Base-by-base conservation (phyloP, 2,888 invertebrate species). In the Calliphora vomitoria region DNA sequence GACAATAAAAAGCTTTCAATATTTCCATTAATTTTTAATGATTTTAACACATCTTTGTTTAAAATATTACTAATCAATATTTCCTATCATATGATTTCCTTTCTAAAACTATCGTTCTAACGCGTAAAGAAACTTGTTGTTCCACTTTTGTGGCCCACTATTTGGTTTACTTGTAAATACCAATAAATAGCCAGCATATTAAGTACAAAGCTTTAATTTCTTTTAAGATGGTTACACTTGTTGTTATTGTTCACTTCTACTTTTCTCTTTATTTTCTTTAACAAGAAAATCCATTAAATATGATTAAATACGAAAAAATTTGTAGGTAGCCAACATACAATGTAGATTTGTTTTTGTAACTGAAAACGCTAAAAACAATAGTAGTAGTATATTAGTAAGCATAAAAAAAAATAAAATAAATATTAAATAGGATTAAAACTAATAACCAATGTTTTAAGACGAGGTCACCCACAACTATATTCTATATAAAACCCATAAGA, bases 211-310 rank as follows among this genome's bases (percentile, higher is more conserved):
- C 85, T 85, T 85, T 81, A 82, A 79, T 87, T 75, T 80, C 20
- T 44, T 87, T 35, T 76, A 55, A 78, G 72, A 58, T 15, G 41
- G 38, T 74, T 72, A 62, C 62, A 62, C 38, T 75, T 50, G 44
- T 55, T n/a, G 35, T 47, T 78, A 11, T 38, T 71, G 20, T 66
- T 72, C 4, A 31, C 18, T 44, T 31, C 20, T 35, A 11, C 55
- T 47, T 50, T 66, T 20, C 47, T 53, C 69, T 35, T n/a, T 75
- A 74, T 41, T 66, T 76, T 78, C 35, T 60, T 53, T 75, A 75
- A 82, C 85, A 87, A 87, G 85, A 87, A 82, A 85, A 87, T 87
- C 87, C 82, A 85, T 82, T 85, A 82, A 85, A 85, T 82, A 85
- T 82, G 69, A 82, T 79, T 82, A 82, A 87, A 82, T 85, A 82